Evolutionary conservation across 2,888 invertebrate genomes (phyloP).

Genomic region (Metalampra italica): DNA sequence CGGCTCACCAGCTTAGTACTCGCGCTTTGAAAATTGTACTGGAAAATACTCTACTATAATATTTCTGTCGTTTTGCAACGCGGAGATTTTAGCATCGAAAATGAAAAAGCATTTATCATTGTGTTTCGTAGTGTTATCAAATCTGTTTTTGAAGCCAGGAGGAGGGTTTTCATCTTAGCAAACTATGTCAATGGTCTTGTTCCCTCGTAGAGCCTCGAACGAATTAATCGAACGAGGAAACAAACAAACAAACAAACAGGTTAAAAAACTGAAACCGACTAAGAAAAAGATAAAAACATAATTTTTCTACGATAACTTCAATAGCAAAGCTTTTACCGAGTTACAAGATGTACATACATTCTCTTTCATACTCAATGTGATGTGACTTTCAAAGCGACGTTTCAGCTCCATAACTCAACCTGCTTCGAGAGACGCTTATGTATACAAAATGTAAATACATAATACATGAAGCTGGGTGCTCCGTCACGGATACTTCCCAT

Average conservation of each 20-base stretch:
- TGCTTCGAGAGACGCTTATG: slow-evolving; percentile 18
- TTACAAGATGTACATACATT: not conserved
- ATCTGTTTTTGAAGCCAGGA: no score
- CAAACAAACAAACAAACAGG: no score
- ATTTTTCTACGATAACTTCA: no score
- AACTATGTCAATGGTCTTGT: no score
- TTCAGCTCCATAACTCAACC: slow-evolving; percentile 24
- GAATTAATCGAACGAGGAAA: no score
- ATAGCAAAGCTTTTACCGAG: not conserved
- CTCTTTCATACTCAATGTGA: slow-evolving; percentile 4
- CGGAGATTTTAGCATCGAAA: not conserved
- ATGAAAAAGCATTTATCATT: not conserved
- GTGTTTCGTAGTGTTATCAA: no score
- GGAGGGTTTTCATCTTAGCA: no score
- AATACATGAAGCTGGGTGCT: slow-evolving; percentile 18
- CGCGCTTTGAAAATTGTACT: slow-evolving; percentile 18
- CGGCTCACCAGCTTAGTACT: slow-evolving; percentile 12
- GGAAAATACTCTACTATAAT: slow-evolving; percentile 18
- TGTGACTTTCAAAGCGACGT: not conserved
- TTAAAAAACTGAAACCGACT: no score
- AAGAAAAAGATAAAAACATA: no score
- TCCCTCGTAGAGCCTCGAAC: no score
- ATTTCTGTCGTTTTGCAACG: slow-evolving; percentile 3
- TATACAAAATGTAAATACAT: slow-evolving; percentile 23
- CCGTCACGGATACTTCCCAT: not conserved